Evolutionary conservation across 2,797 vertebrate species (phyloP), one percentile per base, ranked within the genome.

Genomic region (Pteronotus mesoamericanus): DNA sequence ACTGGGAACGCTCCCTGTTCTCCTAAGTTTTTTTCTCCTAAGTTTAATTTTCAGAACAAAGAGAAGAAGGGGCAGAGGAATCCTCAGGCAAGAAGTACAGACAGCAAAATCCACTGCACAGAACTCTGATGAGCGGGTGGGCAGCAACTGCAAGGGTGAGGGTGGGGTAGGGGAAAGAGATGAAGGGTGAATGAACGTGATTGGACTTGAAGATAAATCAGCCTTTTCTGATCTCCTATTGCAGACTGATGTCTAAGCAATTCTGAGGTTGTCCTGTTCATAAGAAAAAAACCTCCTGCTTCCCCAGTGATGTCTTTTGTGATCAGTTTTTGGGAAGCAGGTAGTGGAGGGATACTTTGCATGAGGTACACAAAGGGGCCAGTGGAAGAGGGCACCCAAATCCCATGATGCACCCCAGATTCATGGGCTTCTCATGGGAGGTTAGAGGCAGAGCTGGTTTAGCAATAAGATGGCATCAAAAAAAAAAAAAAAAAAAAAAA

Each of bases 21-120:
- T 26, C 37, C 39, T 29, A 21, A 44, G 89, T 46, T 68, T 59
- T 59, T 24, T 87, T 89, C n/a, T 91, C 10, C 32, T 37, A 71
- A 69, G 6, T 79, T 83, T 86, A 75, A 48, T 89, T 93, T 72
- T 86, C 75, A 57, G 77, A 94, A 34, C 42, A 75, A 72, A 92
- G 44, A 90, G 44, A 21, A 55, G 82, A 89, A 78, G 29, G 29
- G 26, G 4, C 32, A 89, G 69, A 68, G 64, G 46, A 91, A n/a
- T 77, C 26, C 46, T 34, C 11, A 21, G 61, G 59, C 66, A 83
- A 69, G 59, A 69, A 34, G 10, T 12, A 1, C 2, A 37, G 44
- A 42, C n/a, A 42, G 29, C 78, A 79, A 86, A 68, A 22, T 7
- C 16, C 42, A 11, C 34, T 34, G 55, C 34, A 39, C 0, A 2